Conservation (phyloP, 2,888 invertebrate species). For the Mesorhabditis spiculigera region DNA sequence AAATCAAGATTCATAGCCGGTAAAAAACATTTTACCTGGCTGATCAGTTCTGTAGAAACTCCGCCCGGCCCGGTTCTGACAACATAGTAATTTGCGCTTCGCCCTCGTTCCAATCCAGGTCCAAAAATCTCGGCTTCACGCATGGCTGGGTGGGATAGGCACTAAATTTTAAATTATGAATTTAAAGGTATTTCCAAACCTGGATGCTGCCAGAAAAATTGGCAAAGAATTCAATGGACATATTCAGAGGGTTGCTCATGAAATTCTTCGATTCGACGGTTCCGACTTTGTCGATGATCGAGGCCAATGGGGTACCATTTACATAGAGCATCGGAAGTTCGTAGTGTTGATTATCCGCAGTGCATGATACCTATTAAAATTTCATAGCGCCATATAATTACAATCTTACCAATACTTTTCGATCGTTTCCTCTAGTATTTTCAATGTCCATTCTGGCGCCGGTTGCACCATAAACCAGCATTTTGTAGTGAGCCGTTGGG, state of each 20-base stretch:
- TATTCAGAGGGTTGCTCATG: slow-evolving; percentile 51
- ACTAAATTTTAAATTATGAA: slow-evolving; percentile 31
- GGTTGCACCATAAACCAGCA: slow-evolving; percentile 48
- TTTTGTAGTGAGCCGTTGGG: slow-evolving; percentile 38
- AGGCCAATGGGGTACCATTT: slow-evolving; percentile 46
- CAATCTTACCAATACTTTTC: slow-evolving; percentile 16
- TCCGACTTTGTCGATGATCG: slow-evolving; percentile 45
- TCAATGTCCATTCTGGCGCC: slow-evolving; percentile 35
- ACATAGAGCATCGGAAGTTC: slow-evolving; percentile 55
- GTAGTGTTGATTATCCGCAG: slow-evolving; percentile 43
- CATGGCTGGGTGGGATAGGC: slow-evolving; percentile 56
- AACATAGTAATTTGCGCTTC: slow-evolving; percentile 29
- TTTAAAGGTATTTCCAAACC: slow-evolving; percentile 20
- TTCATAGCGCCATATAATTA: neutral
- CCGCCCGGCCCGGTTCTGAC: slow-evolving; percentile 15
- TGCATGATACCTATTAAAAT: slow-evolving; percentile 39
- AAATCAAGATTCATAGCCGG: neutral
- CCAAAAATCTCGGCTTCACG: slow-evolving; percentile 56
- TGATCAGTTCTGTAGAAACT: slow-evolving; percentile 19
- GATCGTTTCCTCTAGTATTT: slow-evolving; percentile 28
- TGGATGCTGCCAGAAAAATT: slow-evolving; percentile 48
- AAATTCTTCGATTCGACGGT: slow-evolving; percentile 47
- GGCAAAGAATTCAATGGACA: slow-evolving; percentile 36
- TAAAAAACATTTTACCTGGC: slow-evolving; percentile 10
- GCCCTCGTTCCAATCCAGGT: slow-evolving; percentile 47